Base-by-base conservation (phyloP, 2,888 invertebrate species). In the Bedellia somnulentella region DNA sequence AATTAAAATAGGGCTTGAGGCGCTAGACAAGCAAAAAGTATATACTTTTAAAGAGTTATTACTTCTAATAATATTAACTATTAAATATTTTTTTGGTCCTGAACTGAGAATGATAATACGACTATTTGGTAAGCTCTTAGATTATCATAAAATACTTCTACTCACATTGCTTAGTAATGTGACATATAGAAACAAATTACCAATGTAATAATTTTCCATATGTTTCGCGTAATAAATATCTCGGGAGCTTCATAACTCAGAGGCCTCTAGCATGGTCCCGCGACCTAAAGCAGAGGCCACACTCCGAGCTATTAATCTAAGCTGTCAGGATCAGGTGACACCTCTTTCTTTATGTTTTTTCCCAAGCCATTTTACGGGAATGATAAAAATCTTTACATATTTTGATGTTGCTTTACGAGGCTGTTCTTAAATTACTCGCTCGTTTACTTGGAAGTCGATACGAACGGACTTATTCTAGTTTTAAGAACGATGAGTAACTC, bases 271-370 rank as follows among this genome's bases (percentile, higher is more conserved):
- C 24, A 18, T 21, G 22, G 12, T 25, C 23, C 39, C 43, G 49
- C 58, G 61, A 62, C 64, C 73, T 76, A 56, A 75, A 68, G 70
- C 67, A 61, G 58, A 54, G 71, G 71, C 64, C 70, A 73, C 71
- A 73, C 67, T 52, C 61, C 54, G 57, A 41, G 51, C 52, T 34
- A 67, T 75, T 64, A 75, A 73, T 75, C 70, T 45, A 44, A 41
- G 42, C 63, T 67, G 73, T 70, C 75, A 54, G 62, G 71, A 67
- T 73, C 75, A 76, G 76, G 76, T 76, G 77, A 76, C 76, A 75
- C 71, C 68, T 61, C 67, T 71, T 76, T 73, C 75, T 77, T 77
- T 77, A 77, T 77, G 77, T 77, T 76, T 77, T 76, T 77, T 77
- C 77, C 73, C 76, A 76, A 70, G 70, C 75, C 64, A 59, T 76